Conservation (phyloP, 2,888 invertebrate species). For the Bugula neritina region DNA sequence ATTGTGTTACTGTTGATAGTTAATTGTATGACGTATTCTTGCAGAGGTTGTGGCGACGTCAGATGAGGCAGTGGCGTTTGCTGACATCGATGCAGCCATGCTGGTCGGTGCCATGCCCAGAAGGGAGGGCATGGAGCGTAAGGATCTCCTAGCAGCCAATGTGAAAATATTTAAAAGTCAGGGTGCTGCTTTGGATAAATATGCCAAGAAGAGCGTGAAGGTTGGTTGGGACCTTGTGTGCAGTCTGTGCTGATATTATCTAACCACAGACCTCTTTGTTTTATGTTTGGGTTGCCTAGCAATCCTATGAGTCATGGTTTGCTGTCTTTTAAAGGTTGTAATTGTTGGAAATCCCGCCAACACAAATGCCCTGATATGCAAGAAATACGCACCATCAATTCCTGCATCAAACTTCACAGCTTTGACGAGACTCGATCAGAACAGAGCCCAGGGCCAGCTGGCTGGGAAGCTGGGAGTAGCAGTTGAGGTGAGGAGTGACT, state of each 20-base stretch:
- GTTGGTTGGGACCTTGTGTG: slow-evolving; percentile 56
- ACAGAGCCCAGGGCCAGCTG: slow-evolving; percentile 83
- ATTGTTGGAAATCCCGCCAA: slow-evolving; percentile 99
- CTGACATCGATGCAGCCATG: slow-evolving; percentile 90
- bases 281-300: too few species aligned
- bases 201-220: slow-evolving; percentile 85
- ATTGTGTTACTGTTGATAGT: too few species aligned
- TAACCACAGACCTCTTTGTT: too few species aligned
- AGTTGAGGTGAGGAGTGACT: not conserved
- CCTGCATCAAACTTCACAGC: slow-evolving; percentile 93
- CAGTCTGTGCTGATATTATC: too few species aligned
- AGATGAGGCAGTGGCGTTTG: slow-evolving; percentile 85
- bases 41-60: slow-evolving; percentile 75
- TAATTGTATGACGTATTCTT: too few species aligned
- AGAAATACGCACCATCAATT: slow-evolving; percentile 84
- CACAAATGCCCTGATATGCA: slow-evolving; percentile 92
- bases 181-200: slow-evolving; percentile 83
- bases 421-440: slow-evolving; percentile 96
- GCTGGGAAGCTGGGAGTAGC: slow-evolving; percentile 53
- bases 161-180: slow-evolving; percentile 97
- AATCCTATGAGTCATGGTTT: too few species aligned
- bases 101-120: slow-evolving; percentile 97
- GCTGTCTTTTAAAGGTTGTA: too few species aligned
- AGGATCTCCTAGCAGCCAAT: slow-evolving; percentile 92
- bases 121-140: slow-evolving; percentile 95